Evolutionary conservation across 2,113 vertebrate species (phyloP).

Genomic region (Cyphomyrus plagiostoma): DNA sequence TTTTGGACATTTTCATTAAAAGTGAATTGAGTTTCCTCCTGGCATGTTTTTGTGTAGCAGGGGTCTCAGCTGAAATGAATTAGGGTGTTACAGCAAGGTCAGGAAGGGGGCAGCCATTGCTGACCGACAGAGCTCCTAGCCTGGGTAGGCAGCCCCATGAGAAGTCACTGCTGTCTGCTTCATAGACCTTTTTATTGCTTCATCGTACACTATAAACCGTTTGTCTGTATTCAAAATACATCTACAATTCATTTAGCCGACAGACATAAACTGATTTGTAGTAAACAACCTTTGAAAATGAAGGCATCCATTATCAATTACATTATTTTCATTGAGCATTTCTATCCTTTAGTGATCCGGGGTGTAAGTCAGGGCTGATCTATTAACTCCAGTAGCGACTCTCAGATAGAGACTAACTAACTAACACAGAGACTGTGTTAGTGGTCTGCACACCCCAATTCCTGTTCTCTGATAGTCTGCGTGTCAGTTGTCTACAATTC

Average conservation of each 20-base stretch:
- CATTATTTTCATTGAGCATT: background rate
- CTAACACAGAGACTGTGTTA: too few species aligned
- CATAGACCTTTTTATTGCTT: background rate
- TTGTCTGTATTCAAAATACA: background rate
- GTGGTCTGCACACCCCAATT: background rate
- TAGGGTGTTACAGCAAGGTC: slow-evolving; percentile 6
- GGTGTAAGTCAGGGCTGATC: background rate
- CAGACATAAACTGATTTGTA: background rate
- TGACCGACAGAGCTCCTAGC: background rate
- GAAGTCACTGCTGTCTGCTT: background rate
- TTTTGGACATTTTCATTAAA: slow-evolving; percentile 50
- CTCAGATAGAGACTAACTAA: too few species aligned
- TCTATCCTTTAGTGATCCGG: background rate
- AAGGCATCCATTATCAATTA: background rate
- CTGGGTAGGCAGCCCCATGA: background rate
- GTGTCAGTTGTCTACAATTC: background rate
- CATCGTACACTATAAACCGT: background rate
- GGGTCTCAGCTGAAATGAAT: background rate
- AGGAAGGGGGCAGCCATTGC: background rate
- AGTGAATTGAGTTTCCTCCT: slow-evolving; percentile 24
- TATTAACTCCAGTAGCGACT: background rate
- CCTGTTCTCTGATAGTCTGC: background rate
- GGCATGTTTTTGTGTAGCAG: background rate
- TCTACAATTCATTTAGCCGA: background rate
- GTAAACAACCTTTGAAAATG: background rate